A percentile compares a stretch with the other conserved stretches of the same genome.
Conservation (phyloP, 2,113 vertebrate genomes). For the Globicephala melas region DNA sequence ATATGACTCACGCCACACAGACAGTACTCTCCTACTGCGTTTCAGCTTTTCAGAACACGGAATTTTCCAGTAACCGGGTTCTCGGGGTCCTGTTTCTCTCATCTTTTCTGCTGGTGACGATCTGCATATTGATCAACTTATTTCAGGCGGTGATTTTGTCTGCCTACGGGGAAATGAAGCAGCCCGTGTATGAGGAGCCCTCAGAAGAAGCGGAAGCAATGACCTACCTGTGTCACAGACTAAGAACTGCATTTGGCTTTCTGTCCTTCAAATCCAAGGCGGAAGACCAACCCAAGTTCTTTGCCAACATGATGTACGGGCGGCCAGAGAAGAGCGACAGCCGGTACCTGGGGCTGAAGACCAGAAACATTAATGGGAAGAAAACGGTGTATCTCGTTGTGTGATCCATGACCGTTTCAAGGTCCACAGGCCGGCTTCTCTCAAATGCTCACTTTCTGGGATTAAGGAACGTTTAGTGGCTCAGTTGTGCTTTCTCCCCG, state of each 20-base stretch:
- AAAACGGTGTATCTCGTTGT: conserved; percentile 76
- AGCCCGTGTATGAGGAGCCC: conserved; percentile 71
- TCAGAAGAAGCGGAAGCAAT: conserved; percentile 70
- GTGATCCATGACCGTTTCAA: not conserved
- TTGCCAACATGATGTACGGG: conserved; percentile 48
- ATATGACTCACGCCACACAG: conserved; percentile 65
- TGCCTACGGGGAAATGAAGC: conserved; percentile 70
- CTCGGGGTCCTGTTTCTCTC: conserved; percentile 75
- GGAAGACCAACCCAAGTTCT: not conserved
- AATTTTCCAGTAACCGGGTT: conserved; percentile 60
- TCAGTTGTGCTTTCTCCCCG: not conserved
- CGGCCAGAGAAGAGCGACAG: conserved; percentile 49
- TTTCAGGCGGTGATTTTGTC: conserved; percentile 77
- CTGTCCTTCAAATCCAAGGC: not conserved
- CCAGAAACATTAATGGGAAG: conserved; percentile 66
- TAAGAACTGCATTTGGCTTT: not conserved
- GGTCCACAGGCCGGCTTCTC: not conserved
- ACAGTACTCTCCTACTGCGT: conserved; percentile 76
- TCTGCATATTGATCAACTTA: conserved; percentile 77
- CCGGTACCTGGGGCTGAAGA: conserved; percentile 73
- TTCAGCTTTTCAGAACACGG: conserved; percentile 66
- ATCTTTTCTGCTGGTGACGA: conserved; percentile 76
- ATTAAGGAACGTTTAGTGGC: not conserved
- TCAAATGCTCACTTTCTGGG: not conserved
- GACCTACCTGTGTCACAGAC: conserved; percentile 56